Evolutionary conservation across 2,113 vertebrate species (phyloP).

Genomic region (Barnardius zonarius): DNA sequence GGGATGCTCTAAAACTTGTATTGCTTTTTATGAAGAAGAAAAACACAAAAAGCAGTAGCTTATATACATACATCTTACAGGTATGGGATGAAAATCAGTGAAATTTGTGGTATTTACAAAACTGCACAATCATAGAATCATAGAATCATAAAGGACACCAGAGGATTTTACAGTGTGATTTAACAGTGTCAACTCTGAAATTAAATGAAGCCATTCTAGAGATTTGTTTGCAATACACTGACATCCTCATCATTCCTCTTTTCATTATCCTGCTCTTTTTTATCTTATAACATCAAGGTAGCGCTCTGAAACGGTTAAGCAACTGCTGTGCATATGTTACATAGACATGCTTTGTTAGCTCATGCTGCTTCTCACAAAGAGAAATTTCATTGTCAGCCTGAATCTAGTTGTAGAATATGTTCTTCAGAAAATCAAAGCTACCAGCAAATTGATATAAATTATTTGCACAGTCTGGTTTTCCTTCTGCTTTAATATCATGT

Average conservation of each 20-base stretch:
- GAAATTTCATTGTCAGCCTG: background rate
- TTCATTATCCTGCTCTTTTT: background rate
- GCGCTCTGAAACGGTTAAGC: background rate
- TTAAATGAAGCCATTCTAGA: background rate
- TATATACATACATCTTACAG: background rate
- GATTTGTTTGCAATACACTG: background rate
- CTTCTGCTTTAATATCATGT: slow-evolving; percentile 2
- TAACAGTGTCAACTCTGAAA: background rate
- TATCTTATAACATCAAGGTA: background rate
- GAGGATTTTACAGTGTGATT: background rate
- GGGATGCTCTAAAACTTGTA: background rate
- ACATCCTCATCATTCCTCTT: background rate
- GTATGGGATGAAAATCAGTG: background rate
- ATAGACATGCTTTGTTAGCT: background rate
- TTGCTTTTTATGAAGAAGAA: background rate
- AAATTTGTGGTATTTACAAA: background rate
- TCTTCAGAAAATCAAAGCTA: slow-evolving; percentile 4
- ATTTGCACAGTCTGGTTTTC: slow-evolving; percentile 5
- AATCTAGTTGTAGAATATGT: background rate
- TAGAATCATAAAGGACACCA: background rate
- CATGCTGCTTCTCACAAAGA: background rate
- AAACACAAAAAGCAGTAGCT: background rate
- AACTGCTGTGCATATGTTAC: background rate
- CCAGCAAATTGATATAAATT: slow-evolving; percentile 3
- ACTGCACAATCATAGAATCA: too few relatives aligned